These are phyloP conservation scores for Ptilodon capucinus DNA, from an alignment of 2,888 invertebrate genomes.

Conservation along the genomic window DNA sequence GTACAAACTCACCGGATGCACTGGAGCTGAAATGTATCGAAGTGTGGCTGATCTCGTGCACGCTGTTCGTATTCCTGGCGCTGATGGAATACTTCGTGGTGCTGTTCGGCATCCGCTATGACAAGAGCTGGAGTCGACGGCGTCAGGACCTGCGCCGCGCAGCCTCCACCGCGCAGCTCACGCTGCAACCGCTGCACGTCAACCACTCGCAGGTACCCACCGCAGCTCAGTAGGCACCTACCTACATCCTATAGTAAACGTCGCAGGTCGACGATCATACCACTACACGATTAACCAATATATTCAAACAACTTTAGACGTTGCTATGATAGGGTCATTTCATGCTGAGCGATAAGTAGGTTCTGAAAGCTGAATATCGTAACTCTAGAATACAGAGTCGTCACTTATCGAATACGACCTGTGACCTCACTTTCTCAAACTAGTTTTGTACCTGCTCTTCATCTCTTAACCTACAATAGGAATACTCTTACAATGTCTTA, in stretches of 20 bases:
- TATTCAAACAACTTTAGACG: too few relatives aligned
- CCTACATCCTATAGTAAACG: not conserved
- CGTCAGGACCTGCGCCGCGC: constrained; percentile 68
- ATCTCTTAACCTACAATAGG: too few relatives aligned
- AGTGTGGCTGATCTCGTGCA: constrained; percentile 86
- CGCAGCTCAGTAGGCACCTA: not conserved
- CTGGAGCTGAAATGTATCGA: constrained; percentile 85
- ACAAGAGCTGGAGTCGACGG: constrained; percentile 84
- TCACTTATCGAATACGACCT: too few relatives aligned
- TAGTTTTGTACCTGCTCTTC: too few relatives aligned
- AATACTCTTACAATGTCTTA: too few relatives aligned
- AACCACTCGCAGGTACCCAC: constrained; percentile 71
- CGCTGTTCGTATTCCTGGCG: constrained; percentile 85
- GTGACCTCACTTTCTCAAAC: too few relatives aligned
- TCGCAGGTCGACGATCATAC: constrained; percentile 17
- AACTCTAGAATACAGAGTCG: too few relatives aligned
- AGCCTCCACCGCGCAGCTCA: constrained; percentile 71
- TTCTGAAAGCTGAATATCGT: too few relatives aligned
- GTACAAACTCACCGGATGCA: constrained; percentile 85
- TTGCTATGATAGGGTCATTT: too few relatives aligned
- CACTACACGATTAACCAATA: constrained; percentile 26
- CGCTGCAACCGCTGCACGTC: constrained; percentile 67
- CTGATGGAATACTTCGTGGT: constrained; percentile 85
- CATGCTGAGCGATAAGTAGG: too few relatives aligned
- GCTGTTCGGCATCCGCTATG: constrained; percentile 85